A percentile compares a stretch with the other conserved stretches of the same genome.
Evolutionary conservation across 2,888 invertebrate species (phyloP).

Genomic region (Lacanobia oleracea): DNA sequence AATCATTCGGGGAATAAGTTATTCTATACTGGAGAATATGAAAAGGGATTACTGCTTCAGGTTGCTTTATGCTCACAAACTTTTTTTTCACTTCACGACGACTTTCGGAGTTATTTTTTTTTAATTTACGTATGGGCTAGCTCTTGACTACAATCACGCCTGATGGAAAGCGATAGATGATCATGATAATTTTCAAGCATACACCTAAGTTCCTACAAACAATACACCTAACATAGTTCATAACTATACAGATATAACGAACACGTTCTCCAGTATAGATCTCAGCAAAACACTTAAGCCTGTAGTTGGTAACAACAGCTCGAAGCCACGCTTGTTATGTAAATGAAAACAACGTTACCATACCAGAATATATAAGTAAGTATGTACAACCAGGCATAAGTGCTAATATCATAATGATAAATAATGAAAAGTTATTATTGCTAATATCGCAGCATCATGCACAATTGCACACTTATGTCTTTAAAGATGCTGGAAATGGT

Average conservation of each 20-base stretch:
- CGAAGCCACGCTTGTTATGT: slow-evolving; percentile 38
- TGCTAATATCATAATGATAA: slow-evolving; percentile 12
- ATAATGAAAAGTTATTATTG: slow-evolving; percentile 17
- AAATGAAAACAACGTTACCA: slow-evolving; percentile 41
- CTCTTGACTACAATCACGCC: too few relatives aligned
- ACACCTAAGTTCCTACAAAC: too few relatives aligned
- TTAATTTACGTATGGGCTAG: too few relatives aligned
- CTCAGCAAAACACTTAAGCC: slow-evolving; percentile 25
- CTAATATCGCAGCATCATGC: slow-evolving; percentile 3
- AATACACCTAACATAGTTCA: neutral
- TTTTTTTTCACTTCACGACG: neutral
- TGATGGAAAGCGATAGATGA: too few relatives aligned
- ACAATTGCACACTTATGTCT: neutral
- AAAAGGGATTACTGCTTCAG: too few relatives aligned
- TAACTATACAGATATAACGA: neutral
- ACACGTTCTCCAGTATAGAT: neutral
- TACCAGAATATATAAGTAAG: slow-evolving; percentile 7
- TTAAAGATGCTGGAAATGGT: neutral
- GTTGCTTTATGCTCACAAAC: neutral
- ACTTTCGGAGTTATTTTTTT: neutral
- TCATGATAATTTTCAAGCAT: neutral
- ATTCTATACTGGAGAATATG: too few relatives aligned
- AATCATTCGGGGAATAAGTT: too few relatives aligned
- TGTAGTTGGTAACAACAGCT: slow-evolving; percentile 20
- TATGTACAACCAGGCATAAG: neutral